Percentiles rank a stretch among this genome's conserved stretches.
phyloP scores from a whole-genome alignment of 1,140 invertebrate species.

The Macrocentrus cingulum region DNA sequence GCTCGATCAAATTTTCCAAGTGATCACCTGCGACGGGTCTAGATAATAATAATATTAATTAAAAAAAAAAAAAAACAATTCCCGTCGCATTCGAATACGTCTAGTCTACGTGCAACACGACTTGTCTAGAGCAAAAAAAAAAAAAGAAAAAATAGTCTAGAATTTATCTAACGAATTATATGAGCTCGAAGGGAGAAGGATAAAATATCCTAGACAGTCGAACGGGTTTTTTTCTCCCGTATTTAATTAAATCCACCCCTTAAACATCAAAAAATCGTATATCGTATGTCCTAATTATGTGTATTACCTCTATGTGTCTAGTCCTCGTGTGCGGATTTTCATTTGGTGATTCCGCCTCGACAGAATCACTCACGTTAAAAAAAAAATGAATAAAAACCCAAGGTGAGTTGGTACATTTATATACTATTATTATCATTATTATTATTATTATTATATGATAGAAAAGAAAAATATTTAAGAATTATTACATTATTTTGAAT shows the following conservation, averaged over 20 bases:
- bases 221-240: too few relatives aligned
- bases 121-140: slow-evolving; percentile 3
- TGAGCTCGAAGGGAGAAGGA: neutral
- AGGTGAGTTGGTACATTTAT: neutral
- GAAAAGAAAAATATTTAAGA: too few relatives aligned
- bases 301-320: slow-evolving; percentile 54
- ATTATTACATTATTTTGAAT: too few relatives aligned
- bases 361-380: too few relatives aligned
- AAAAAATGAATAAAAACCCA: neutral
- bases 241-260: too few relatives aligned
- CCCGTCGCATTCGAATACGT: slow-evolving; percentile 9
- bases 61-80: too few relatives aligned
- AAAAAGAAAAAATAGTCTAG: slow-evolving; percentile 7
- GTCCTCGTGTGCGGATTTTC: slow-evolving; percentile 39
- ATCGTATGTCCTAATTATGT: slow-evolving; percentile 50
- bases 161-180: too few relatives aligned
- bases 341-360: slow-evolving; percentile 9
- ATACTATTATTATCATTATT: neutral
- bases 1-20: neutral
- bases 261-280: slow-evolving; percentile 25
- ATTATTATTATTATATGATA: too few relatives aligned
- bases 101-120: slow-evolving; percentile 24
- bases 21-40: too few relatives aligned
- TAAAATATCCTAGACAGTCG: too few relatives aligned
- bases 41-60: too few relatives aligned